A percentile compares a stretch with the other conserved stretches of the same genome.
These are phyloP conservation scores for Ips typographus DNA, from an alignment of 1,140 invertebrate species.

Conservation along the genomic window DNA sequence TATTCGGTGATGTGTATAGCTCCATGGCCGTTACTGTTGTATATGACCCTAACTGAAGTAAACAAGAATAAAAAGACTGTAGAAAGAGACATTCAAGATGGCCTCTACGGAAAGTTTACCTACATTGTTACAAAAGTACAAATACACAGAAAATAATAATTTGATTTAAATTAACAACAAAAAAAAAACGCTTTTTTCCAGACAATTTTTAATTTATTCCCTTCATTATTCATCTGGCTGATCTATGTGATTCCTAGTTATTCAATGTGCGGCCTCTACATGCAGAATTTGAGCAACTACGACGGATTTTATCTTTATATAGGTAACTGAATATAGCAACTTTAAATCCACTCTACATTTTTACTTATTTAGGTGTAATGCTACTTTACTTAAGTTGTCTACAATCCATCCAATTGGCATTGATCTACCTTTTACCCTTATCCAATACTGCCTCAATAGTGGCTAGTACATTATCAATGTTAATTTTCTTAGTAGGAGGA, in stretches of 20 bases:
- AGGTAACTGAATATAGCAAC: conserved; percentile 54
- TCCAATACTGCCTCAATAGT: conserved; percentile 60
- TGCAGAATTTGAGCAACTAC: conserved; percentile 62
- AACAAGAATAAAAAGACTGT: conserved; percentile 68
- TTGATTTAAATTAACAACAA: too few relatives aligned
- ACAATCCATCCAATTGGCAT: conserved; percentile 69
- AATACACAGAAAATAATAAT: not conserved
- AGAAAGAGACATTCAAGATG: conserved; percentile 75
- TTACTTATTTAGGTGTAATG: conserved; percentile 65
- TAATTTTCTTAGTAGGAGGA: conserved; percentile 68
- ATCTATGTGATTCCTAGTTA: conserved; percentile 84
- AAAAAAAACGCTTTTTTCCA: conserved; percentile 48
- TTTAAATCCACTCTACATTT: not conserved
- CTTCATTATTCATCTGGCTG: conserved; percentile 70
- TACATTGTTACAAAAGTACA: conserved; percentile 77
- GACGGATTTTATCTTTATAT: conserved; percentile 74
- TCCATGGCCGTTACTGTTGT: conserved; percentile 74
- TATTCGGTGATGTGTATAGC: conserved; percentile 77
- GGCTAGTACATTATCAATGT: conserved; percentile 63
- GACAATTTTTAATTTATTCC: conserved; percentile 62
- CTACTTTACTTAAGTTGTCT: conserved; percentile 73
- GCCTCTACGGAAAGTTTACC: conserved; percentile 74
- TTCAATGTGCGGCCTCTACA: conserved; percentile 82
- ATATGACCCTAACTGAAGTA: conserved; percentile 68
- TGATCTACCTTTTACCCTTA: conserved; percentile 66